phyloP scores from a whole-genome alignment of 2,113 vertebrate species.

The Carollia perspicillata region DNA sequence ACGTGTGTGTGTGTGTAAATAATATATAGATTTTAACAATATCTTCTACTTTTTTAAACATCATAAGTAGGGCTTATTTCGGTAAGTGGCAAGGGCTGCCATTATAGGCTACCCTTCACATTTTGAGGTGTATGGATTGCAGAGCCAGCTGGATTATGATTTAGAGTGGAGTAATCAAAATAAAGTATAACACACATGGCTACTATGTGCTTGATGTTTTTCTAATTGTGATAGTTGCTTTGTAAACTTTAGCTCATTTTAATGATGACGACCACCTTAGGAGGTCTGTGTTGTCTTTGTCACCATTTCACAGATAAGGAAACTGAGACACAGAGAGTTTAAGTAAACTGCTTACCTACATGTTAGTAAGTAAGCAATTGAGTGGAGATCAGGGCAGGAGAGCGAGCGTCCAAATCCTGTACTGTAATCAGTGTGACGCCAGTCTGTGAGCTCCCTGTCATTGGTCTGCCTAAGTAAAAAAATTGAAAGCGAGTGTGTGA shows the following conservation, averaged over 20 bases:
- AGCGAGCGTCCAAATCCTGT: background rate
- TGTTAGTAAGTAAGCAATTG: background rate
- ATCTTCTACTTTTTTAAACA: background rate
- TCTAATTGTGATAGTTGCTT: background rate
- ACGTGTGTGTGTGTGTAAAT: background rate
- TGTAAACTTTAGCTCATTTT: background rate
- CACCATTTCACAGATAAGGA: background rate
- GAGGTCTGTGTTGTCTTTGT: background rate
- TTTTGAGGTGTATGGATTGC: background rate
- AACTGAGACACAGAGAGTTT: background rate
- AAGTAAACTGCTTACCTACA: background rate
- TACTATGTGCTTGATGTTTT: background rate
- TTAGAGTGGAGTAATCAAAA: background rate
- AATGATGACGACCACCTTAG: background rate
- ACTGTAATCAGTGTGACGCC: background rate
- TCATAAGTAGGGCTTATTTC: background rate
- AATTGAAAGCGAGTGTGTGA: background rate
- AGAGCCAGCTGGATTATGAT: background rate
- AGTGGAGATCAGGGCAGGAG: background rate
- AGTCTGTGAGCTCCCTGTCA: background rate
- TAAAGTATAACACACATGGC: background rate
- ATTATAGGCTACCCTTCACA: background rate
- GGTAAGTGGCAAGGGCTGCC: background rate
- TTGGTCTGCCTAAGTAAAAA: background rate
- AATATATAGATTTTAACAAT: background rate